Evolutionary conservation across 2,888 invertebrate genomes (phyloP).

Genomic region (Tipula helvola): DNA sequence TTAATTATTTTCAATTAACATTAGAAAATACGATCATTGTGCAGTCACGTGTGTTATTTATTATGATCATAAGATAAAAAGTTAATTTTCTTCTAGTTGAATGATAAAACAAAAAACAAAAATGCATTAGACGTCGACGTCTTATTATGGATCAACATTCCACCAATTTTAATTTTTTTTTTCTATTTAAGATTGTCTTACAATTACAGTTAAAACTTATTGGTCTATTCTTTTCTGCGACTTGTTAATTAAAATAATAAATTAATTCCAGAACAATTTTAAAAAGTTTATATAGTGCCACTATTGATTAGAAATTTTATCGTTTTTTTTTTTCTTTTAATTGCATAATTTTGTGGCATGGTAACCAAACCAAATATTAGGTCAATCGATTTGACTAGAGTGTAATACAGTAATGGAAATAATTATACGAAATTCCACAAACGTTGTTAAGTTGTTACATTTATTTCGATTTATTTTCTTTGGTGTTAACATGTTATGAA

Average conservation of each 20-base stretch:
- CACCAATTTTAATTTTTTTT: not conserved
- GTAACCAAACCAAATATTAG: not conserved
- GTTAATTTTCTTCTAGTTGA: not conserved
- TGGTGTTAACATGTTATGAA: not conserved
- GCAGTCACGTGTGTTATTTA: constrained; percentile 4
- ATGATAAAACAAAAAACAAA: not conserved
- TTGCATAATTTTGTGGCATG: not conserved
- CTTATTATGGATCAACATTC: not conserved
- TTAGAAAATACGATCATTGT: not conserved
- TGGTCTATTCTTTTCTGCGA: not conserved
- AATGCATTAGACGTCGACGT: not conserved
- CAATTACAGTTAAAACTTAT: not conserved
- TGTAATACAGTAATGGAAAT: not conserved
- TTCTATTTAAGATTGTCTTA: not conserved
- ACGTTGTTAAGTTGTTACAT: not conserved
- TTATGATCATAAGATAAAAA: not conserved
- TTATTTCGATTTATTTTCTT: not conserved
- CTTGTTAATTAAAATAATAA: not conserved
- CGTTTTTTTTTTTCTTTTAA: not conserved
- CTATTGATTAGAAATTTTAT: not conserved
- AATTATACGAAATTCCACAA: not conserved
- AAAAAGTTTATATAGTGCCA: not conserved
- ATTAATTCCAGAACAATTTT: not conserved
- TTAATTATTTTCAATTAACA: not conserved
- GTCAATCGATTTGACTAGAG: not conserved